phyloP scores from a whole-genome alignment of 2,888 invertebrate species.

The Taphrorychus bicolor region DNA sequence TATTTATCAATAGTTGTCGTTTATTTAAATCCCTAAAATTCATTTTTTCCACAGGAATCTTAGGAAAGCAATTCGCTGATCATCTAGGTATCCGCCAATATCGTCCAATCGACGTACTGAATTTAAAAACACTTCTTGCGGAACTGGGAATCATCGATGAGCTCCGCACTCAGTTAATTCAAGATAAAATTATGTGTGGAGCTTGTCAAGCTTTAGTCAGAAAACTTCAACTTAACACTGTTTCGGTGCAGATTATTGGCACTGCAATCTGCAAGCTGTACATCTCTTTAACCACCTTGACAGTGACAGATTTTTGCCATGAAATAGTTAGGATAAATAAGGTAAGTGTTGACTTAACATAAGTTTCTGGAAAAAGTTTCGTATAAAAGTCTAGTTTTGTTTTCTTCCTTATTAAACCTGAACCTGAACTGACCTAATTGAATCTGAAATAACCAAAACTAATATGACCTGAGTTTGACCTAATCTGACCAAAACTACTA shows the following conservation, averaged over 20 bases:
- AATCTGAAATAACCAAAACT: no score
- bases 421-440: no score
- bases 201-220: slow-evolving; percentile 41
- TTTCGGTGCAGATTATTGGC: slow-evolving; percentile 37
- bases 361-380: no score
- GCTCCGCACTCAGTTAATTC: slow-evolving; percentile 9
- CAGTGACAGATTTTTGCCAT: slow-evolving; percentile 42
- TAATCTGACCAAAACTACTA: no score
- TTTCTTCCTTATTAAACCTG: no score
- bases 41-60: slow-evolving; percentile 6
- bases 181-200: slow-evolving; percentile 33
- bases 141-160: slow-evolving; percentile 10
- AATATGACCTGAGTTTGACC: no score
- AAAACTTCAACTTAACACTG: slow-evolving; percentile 29
- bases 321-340: slow-evolving; percentile 40
- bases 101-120: slow-evolving; percentile 10
- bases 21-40: no score
- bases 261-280: slow-evolving; percentile 43
- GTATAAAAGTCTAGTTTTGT: no score
- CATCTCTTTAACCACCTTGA: slow-evolving; percentile 42
- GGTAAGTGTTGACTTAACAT: slow-evolving; percentile 33
- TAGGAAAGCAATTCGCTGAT: slow-evolving; percentile 29
- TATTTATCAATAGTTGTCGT: no score
- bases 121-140: slow-evolving; percentile 10
- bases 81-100: slow-evolving; percentile 15